Base-by-base conservation (phyloP, 2,888 invertebrate species). In the Himalopsyche tibetana region DNA sequence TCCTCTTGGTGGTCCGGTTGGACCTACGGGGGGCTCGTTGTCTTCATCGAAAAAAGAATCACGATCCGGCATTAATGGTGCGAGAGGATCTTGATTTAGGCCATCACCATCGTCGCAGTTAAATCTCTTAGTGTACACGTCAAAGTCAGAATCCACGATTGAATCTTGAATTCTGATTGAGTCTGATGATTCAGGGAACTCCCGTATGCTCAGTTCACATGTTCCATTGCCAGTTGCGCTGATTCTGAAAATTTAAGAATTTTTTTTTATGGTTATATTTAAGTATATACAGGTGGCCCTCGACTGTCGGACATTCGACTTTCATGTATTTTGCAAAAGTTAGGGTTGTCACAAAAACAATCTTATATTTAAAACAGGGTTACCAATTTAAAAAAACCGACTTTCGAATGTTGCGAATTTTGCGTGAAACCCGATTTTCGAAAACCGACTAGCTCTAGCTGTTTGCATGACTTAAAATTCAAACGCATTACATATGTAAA, bases 211-310 rank as follows among this genome's bases (percentile, higher is more conserved):
- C 87, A 95, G 90, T 87, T 94, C 93, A 90, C 95, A 95, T 12
- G 94, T 94, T 84, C 94, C 94, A 90, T 95, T 95, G 89, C 95
- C 95, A 91, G 94, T 94, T 63, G 92, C 91, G 87, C 94, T 93
- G 89, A 95, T 94, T 87, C 95, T 95, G 90, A 87, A 91, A 91
- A 83, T 82, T 89, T 36, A 80, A 82, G 11, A 12, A 55, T 9
- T 17, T 36, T 51, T 4, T 3, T 82, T 51, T 36, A 15, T 42
- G 51, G 1, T 28, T n/a, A 80, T 80, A 40, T n/a, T 80, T 40
- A 80, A 80, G 1, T 0, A 28, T 28, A 28, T 28, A 28, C 28
- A 28, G 28, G 28, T 28, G 28, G 28, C 28, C 28, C 28, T 28
- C 28, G 28, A 28, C 28, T 28, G 28, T 28, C 28, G 28, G 1